Percentiles rank a stretch among this genome's conserved stretches.
These are phyloP conservation scores for Cataglyphis livida DNA, from an alignment of 2,888 invertebrate species.

Conservation along the genomic window DNA sequence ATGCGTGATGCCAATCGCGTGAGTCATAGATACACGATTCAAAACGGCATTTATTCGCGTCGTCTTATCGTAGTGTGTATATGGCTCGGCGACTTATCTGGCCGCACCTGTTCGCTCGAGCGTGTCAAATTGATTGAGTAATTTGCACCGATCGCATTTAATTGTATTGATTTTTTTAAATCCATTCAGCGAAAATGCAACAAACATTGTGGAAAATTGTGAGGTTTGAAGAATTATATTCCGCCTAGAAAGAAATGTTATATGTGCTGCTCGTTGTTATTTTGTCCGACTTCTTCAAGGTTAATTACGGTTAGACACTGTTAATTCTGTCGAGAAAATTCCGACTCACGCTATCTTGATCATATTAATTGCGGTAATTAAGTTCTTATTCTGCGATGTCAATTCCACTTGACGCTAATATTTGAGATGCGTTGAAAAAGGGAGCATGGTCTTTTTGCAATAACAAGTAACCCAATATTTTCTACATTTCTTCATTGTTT, in stretches of 20 bases:
- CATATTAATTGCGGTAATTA: slow-evolving; percentile 68
- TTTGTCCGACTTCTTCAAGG: slow-evolving; percentile 50
- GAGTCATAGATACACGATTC: slow-evolving; percentile 37
- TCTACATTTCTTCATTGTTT: slow-evolving; percentile 2
- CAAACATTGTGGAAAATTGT: background rate
- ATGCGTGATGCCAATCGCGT: slow-evolving; percentile 16
- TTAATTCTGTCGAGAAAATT: slow-evolving; percentile 59
- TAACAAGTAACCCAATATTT: background rate
- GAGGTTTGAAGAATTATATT: slow-evolving; percentile 18
- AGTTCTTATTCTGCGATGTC: slow-evolving; percentile 47
- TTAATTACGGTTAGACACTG: slow-evolving; percentile 24
- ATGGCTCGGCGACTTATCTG: slow-evolving; percentile 13
- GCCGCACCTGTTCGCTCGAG: slow-evolving; percentile 47
- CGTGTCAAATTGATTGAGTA: slow-evolving; percentile 31
- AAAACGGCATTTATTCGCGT: slow-evolving; percentile 3
- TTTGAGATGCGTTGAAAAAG: slow-evolving; percentile 28
- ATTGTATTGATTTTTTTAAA: background rate
- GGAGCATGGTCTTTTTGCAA: slow-evolving; percentile 33
- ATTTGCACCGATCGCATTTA: slow-evolving; percentile 10
- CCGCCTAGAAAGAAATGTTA: slow-evolving; percentile 1
- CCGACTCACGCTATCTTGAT: slow-evolving; percentile 56
- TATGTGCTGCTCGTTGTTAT: background rate
- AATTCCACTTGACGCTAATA: slow-evolving; percentile 41
- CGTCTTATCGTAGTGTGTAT: slow-evolving; percentile 2
- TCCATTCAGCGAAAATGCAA: slow-evolving; percentile 28